A percentile compares a stretch with the other conserved stretches of the same genome.
phyloP scores from a whole-genome alignment of 2,888 invertebrate genomes.

The Agonopterix arenella region DNA sequence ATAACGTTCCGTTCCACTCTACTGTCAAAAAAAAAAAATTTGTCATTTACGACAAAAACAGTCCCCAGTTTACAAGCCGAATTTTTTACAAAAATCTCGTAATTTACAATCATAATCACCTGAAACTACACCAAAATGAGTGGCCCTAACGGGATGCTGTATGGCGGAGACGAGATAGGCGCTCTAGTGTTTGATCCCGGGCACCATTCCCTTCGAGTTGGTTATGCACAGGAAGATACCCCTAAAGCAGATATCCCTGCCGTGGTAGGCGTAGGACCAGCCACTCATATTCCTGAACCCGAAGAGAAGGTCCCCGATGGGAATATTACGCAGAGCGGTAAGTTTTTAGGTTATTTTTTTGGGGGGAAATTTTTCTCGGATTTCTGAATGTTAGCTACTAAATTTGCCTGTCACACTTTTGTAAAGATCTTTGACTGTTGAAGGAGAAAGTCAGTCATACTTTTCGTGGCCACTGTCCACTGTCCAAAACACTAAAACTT shows the following conservation, averaged over 20 bases:
- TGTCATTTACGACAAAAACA: not conserved
- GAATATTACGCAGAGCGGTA: slow-evolving; percentile 79
- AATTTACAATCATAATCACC: not conserved
- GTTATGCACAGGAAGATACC: slow-evolving; percentile 98
- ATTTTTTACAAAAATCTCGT: not conserved
- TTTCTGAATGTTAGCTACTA: too few relatives aligned
- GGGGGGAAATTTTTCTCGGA: slow-evolving; percentile 1
- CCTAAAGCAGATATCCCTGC: slow-evolving; percentile 99
- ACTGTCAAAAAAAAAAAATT: not conserved
- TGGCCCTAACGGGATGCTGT: slow-evolving; percentile 83
- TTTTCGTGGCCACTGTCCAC: too few relatives aligned
- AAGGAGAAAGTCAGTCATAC: too few relatives aligned
- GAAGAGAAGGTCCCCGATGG: slow-evolving; percentile 87
- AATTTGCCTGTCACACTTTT: too few relatives aligned
- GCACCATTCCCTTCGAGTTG: slow-evolving; percentile 85
- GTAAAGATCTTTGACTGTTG: too few relatives aligned
- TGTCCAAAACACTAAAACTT: too few relatives aligned
- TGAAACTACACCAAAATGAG: slow-evolving; percentile 43
- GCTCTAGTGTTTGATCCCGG: slow-evolving; percentile 98
- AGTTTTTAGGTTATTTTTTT: slow-evolving; percentile 7
- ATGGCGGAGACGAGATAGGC: slow-evolving; percentile 98
- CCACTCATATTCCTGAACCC: slow-evolving; percentile 81
- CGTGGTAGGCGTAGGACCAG: slow-evolving; percentile 90
- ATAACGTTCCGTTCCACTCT: not conserved
- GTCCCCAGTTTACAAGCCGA: not conserved